A percentile compares a stretch with the other conserved stretches of the same genome.
Evolutionary conservation across 2,797 vertebrate species (phyloP).

Genomic region (Cossypha dichroa): DNA sequence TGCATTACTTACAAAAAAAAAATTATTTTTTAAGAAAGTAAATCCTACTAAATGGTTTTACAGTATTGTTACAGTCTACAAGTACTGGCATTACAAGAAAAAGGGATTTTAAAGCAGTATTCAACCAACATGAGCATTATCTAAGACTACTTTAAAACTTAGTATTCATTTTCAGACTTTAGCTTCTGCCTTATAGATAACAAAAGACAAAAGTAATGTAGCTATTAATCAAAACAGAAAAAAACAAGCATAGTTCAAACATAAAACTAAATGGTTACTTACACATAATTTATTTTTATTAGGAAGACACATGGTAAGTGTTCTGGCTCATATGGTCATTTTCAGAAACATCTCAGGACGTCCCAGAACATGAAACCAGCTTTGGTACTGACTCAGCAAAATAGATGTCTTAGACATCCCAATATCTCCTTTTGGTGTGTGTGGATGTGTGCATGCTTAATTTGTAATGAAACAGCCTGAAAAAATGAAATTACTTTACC

Average conservation of each 20-base stretch:
- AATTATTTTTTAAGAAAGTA: background rate
- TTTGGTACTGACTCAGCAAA: background rate
- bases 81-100: background rate
- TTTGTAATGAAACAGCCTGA: background rate
- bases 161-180: conserved; percentile 14
- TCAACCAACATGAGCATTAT: background rate
- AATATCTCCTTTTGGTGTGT: accelerated
- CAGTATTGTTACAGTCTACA: background rate
- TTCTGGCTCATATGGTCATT: conserved; percentile 37
- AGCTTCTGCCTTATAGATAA: background rate
- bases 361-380: background rate
- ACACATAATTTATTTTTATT: conserved; percentile 54
- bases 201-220: background rate
- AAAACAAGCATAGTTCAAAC: background rate
- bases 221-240: background rate
- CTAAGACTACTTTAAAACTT: conserved; percentile 6
- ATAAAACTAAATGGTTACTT: background rate
- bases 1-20: background rate
- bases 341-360: conserved; percentile 31
- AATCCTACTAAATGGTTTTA: background rate
- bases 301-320: conserved; percentile 16
- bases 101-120: background rate
- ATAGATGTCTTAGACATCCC: background rate
- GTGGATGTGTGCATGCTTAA: background rate
- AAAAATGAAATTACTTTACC: background rate